Evolutionary conservation across 2,113 vertebrate genomes (phyloP).

Genomic region (Galeopterus variegatus): DNA sequence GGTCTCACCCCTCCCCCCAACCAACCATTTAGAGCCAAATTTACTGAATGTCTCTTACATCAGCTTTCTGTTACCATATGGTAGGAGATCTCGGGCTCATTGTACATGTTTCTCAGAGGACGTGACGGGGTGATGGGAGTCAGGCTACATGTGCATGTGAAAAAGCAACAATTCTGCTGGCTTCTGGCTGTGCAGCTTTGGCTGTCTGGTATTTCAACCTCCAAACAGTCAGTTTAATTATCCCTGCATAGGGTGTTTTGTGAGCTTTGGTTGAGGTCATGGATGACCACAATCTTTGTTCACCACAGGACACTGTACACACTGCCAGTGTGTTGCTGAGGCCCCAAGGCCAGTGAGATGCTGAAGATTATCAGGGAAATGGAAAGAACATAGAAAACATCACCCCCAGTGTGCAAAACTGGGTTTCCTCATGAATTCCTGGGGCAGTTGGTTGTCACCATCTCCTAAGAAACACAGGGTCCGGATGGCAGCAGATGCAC

Average conservation of each 20-base stretch:
- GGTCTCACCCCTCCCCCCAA: no score
- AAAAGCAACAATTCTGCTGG: not conserved
- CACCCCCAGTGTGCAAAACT: not conserved
- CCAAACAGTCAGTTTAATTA: not conserved
- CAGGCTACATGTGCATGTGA: not conserved
- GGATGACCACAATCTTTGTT: not conserved
- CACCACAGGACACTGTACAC: not conserved
- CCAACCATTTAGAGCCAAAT: not conserved
- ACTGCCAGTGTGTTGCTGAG: not conserved
- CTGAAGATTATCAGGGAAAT: not conserved
- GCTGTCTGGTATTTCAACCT: not conserved
- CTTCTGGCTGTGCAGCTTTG: not conserved
- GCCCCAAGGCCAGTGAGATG: not conserved
- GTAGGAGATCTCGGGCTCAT: not conserved
- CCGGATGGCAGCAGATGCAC: not conserved
- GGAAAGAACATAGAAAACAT: not conserved
- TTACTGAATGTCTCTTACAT: not conserved
- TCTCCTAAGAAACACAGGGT: not conserved
- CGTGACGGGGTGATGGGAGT: fast-evolving
- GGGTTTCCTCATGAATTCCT: not conserved
- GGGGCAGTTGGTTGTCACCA: not conserved
- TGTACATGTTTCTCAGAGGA: not conserved
- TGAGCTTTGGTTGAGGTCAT: not conserved
- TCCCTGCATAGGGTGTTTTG: no score
- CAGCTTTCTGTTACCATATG: not conserved